Evolutionary conservation across 1,140 invertebrate species (phyloP).

Genomic region (Ips typographus): DNA sequence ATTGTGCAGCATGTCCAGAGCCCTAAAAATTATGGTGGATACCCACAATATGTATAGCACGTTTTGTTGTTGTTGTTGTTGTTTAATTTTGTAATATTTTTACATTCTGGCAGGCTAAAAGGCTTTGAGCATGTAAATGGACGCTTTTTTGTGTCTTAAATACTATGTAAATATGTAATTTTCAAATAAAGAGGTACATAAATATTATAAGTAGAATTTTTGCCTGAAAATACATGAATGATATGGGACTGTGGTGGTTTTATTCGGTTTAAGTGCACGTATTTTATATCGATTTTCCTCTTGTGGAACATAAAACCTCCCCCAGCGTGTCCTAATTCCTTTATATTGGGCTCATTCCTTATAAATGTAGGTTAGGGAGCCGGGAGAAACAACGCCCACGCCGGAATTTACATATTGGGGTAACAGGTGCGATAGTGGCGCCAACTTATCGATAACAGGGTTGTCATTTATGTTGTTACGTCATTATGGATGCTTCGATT

Average conservation of each 20-base stretch:
- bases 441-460: constrained; percentile 7
- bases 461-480: background rate
- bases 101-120: background rate
- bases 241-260: too few species aligned
- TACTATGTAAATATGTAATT: background rate
- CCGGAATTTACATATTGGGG: constrained; percentile 14
- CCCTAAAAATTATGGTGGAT: too few species aligned
- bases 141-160: constrained; percentile 9
- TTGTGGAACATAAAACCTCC: background rate
- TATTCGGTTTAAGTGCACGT: too few species aligned
- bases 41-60: background rate
- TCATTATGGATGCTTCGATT: too few species aligned
- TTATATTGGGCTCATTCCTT: background rate
- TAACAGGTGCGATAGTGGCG: constrained; percentile 16
- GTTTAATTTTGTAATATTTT: background rate
- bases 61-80: constrained; percentile 7
- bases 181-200: constrained; percentile 9
- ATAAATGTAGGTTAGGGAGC: background rate
- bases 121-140: constrained; percentile 27
- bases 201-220: too few species aligned
- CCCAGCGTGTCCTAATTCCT: constrained; percentile 1
- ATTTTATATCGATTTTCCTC: too few species aligned
- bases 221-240: too few species aligned
- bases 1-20: background rate
- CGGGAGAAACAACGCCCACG: constrained; percentile 16